phyloP scores from a whole-genome alignment of 2,888 invertebrate species.

The Buathra laborator region DNA sequence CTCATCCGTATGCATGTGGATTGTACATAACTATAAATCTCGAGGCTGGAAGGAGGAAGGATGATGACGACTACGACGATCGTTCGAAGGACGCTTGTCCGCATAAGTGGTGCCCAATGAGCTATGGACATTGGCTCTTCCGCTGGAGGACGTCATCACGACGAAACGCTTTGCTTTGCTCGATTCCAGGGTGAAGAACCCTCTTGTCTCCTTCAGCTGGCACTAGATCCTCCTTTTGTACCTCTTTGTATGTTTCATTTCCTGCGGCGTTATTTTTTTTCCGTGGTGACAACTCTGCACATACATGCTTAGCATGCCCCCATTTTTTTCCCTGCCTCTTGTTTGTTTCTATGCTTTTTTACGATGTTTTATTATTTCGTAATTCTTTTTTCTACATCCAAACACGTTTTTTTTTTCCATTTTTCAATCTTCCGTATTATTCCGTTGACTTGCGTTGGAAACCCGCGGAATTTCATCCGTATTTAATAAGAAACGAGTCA shows the following conservation, averaged over 20 bases:
- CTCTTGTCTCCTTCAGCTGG: not conserved
- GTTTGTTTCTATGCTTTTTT: not conserved
- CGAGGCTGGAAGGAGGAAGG: constrained; percentile 25
- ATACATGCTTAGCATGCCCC: not conserved
- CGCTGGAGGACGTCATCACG: constrained; percentile 21
- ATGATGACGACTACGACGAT: constrained; percentile 22
- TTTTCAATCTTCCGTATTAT: not conserved
- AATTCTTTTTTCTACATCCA: not conserved
- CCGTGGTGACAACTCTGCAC: not conserved
- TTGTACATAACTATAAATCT: constrained; percentile 49
- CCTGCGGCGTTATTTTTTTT: not conserved
- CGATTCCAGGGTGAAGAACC: not conserved
- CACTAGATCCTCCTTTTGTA: not conserved
- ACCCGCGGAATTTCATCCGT: not conserved
- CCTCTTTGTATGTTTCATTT: not conserved
- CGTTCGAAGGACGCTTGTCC: constrained; percentile 41
- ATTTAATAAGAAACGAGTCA: not conserved
- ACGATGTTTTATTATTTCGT: not conserved
- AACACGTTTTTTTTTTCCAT: not conserved
- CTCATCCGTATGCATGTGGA: constrained; percentile 29
- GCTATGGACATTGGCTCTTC: constrained; percentile 32
- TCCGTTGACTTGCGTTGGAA: not conserved
- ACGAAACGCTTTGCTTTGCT: constrained; percentile 17
- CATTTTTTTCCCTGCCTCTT: not conserved
- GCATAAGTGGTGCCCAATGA: constrained; percentile 52